A percentile compares a stretch with the other conserved stretches of the same genome.
Evolutionary conservation across 2,888 invertebrate genomes (phyloP).

Genomic region (Fragum fragum): DNA sequence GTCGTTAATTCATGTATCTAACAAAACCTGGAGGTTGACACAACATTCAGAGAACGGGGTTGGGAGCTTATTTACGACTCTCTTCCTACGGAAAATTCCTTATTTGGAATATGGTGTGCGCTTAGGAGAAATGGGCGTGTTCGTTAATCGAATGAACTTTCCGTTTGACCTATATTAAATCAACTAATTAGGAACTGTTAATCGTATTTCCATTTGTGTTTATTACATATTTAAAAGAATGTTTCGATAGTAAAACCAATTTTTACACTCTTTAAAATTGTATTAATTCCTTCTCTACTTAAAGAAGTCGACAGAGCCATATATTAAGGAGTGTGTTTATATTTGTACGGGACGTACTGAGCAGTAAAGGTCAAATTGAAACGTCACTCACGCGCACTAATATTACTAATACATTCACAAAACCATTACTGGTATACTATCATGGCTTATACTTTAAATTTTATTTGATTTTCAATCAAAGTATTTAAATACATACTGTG

Average conservation of each 20-base stretch:
- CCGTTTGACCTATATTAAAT: slow-evolving; percentile 33
- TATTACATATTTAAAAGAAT: too few species aligned
- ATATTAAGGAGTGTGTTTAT: slow-evolving; percentile 21
- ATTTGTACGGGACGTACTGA: slow-evolving; percentile 58
- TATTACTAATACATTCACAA: slow-evolving; percentile 28
- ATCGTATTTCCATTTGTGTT: too few species aligned
- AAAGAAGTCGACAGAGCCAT: background rate
- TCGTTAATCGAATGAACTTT: slow-evolving; percentile 23
- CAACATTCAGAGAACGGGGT: too few species aligned
- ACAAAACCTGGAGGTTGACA: too few species aligned
- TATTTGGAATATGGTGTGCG: slow-evolving; percentile 46
- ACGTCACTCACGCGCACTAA: slow-evolving; percentile 62
- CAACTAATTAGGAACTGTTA: slow-evolving; percentile 20
- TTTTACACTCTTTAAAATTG: too few species aligned
- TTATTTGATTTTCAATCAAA: too few species aligned
- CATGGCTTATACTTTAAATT: too few species aligned
- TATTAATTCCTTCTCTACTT: background rate
- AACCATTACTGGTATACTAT: too few species aligned
- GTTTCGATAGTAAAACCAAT: too few species aligned
- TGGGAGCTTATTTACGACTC: slow-evolving; percentile 34
- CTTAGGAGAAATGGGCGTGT: slow-evolving; percentile 58
- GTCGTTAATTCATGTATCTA: too few species aligned
- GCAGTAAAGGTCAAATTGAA: slow-evolving; percentile 49
- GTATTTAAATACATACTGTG: too few species aligned
- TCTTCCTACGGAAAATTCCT: slow-evolving; percentile 45